A percentile compares a stretch with the other conserved stretches of the same genome.
Conservation (phyloP, 2,797 vertebrate genomes). For the Karalla daura region DNA sequence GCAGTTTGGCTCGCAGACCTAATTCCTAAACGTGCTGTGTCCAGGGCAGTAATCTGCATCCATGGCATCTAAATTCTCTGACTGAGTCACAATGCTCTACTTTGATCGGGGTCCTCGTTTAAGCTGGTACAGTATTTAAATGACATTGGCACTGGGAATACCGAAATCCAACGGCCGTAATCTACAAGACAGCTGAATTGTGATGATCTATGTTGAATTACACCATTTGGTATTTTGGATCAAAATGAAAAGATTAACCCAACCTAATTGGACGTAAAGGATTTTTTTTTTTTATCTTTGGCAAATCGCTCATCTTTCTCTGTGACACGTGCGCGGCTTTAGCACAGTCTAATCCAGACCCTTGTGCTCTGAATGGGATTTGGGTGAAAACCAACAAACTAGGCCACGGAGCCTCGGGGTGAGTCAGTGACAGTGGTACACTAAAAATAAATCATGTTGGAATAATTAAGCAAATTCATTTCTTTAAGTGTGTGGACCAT, state of each 20-base stretch:
- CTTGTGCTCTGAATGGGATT: constrained; percentile 60
- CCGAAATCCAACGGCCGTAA: constrained; percentile 48
- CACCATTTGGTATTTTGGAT: constrained; percentile 54
- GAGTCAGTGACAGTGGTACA: constrained; percentile 46
- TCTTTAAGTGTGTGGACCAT: constrained; percentile 50
- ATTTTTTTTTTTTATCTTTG: background rate
- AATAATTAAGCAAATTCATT: constrained; percentile 71
- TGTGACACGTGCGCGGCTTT: constrained; percentile 59
- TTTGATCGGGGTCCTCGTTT: constrained; percentile 39
- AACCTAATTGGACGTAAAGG: constrained; percentile 54
- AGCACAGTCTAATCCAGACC: constrained; percentile 66
- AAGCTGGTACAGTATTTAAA: constrained; percentile 39
- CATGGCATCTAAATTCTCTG: constrained; percentile 12
- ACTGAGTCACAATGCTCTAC: constrained; percentile 19
- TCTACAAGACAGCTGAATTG: constrained; percentile 48
- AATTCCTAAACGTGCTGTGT: background rate
- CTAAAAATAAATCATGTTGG: constrained; percentile 62
- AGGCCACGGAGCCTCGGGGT: constrained; percentile 61
- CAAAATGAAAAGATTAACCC: constrained; percentile 58
- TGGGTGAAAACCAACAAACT: constrained; percentile 74
- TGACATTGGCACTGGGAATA: constrained; percentile 23
- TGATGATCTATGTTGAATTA: constrained; percentile 46
- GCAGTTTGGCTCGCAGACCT: background rate
- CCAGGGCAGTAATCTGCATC: constrained; percentile 2
- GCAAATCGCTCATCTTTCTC: constrained; percentile 45